Evolutionary conservation across 1,140 invertebrate species (phyloP).

Genomic region (Pemphigus obesinymphae): DNA sequence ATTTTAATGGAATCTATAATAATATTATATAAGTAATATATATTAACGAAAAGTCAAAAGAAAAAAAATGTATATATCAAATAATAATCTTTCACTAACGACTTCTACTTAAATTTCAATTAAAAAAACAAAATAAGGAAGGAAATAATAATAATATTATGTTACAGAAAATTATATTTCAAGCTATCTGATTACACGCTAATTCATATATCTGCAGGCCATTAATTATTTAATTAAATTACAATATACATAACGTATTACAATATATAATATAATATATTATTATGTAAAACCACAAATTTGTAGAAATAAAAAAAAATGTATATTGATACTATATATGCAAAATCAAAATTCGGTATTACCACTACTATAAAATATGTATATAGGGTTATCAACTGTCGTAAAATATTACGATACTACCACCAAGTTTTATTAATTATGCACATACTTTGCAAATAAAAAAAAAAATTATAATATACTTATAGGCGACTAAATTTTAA

Average conservation of each 20-base stretch:
- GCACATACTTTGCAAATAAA: too few relatives aligned
- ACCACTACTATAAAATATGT: too few relatives aligned
- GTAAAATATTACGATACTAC: neutral
- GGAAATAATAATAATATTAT: neutral
- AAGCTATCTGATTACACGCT: conserved; percentile 28
- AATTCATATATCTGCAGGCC: conserved; percentile 28
- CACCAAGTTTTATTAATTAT: too few relatives aligned
- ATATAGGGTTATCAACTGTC: neutral
- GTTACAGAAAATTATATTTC: conserved; percentile 10
- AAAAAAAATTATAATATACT: too few relatives aligned
- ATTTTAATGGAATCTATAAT: neutral
- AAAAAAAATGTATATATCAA: too few relatives aligned
- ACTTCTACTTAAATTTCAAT: conserved; percentile 14
- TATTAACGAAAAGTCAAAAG: too few relatives aligned
- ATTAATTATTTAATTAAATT: conserved; percentile 27
- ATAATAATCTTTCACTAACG: neutral
- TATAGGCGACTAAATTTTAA: too few relatives aligned
- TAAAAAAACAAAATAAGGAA: neutral
- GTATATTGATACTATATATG: neutral
- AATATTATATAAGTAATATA: neutral
- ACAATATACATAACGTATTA: neutral
- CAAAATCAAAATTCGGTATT: neutral
- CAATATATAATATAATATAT: conserved; percentile 1
- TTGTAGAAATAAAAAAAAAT: neutral
- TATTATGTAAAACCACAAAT: neutral